Evolutionary conservation across 2,797 vertebrate species (phyloP).

Genomic region (Galago senegalensis): DNA sequence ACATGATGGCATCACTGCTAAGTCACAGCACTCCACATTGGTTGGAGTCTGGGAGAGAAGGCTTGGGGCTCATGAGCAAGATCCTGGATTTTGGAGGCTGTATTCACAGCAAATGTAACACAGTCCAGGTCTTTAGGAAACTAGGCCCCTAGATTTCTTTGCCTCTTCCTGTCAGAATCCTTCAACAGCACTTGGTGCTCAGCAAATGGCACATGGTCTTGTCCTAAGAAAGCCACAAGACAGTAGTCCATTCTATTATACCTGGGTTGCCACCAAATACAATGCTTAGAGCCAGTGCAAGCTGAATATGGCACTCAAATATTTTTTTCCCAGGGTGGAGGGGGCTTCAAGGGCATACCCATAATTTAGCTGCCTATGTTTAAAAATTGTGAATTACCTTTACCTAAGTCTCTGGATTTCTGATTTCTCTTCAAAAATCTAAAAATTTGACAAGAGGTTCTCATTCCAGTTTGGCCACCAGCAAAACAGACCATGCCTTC

Average conservation of each 20-base stretch:
- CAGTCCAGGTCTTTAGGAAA: background rate
- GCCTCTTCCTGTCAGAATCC: background rate
- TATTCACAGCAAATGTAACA: background rate
- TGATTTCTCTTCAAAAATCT: constrained; percentile 44
- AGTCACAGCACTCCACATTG: background rate
- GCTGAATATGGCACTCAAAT: background rate
- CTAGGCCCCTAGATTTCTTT: background rate
- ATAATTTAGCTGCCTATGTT: background rate
- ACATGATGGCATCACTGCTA: too few relatives aligned
- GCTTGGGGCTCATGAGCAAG: background rate
- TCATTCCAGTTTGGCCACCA: background rate
- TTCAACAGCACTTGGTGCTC: constrained; percentile 9
- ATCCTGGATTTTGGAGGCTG: background rate
- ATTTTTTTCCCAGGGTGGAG: background rate
- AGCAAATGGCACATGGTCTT: background rate
- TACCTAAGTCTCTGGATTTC: background rate
- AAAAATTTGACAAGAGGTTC: background rate
- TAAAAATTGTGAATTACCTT: background rate
- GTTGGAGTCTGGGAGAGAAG: background rate
- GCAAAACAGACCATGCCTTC: background rate
- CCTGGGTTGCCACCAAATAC: background rate
- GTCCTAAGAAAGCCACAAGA: background rate
- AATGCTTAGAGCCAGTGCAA: background rate
- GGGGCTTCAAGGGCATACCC: too few relatives aligned
- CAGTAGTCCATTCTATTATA: background rate